Evolutionary conservation across 2,888 invertebrate species (phyloP), one percentile per base, ranked within the genome.

Genomic region (Galerucella calmariensis): DNA sequence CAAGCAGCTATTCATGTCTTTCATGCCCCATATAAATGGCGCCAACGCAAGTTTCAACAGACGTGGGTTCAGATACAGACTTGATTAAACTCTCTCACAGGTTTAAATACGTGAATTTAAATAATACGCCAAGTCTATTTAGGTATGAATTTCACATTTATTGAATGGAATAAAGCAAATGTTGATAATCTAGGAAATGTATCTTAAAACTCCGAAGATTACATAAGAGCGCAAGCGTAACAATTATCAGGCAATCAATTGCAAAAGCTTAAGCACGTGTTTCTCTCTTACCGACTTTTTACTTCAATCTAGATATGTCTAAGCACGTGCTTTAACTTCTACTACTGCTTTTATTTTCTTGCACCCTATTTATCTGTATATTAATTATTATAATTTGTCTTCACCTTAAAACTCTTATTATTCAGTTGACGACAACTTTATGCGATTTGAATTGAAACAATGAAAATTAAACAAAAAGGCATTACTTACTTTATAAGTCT

Each of bases 31-130:
- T 75, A 75, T 74, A 61, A 69, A 70, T 67, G 73, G 75, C 75
- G 75, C 75, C 75, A 75, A 75, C 75, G 75, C 75, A 69, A 72
- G 66, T 73, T 70, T 75, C 58, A 63, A 67, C 67, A 69, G 67
- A 75, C 73, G 75, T 75, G 75, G 75, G 75, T 46, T 20, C 59
- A 12, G 66, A 72, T 66, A 48, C 72, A 66, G 66, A 56, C 41
- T 63, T 51, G 66, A 27, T 62, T 41, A 46, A 69, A 61, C 69
- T 62, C 61, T 62, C 61, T 53, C 16, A 62, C 69, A 69, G 62
- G 62, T 62, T 53, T 51, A 62, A 62, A 69, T 20, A 56, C 56
- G 56, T 56, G 56, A 56, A 56, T 56, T 56, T 16, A 9, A 56
- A 56, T 20, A 56, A 56, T 56, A 20, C n/a, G 10, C 56, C 9